These are phyloP conservation scores for Ericerus pela DNA, from an alignment of 1,140 invertebrate genomes.

Conservation along the genomic window DNA sequence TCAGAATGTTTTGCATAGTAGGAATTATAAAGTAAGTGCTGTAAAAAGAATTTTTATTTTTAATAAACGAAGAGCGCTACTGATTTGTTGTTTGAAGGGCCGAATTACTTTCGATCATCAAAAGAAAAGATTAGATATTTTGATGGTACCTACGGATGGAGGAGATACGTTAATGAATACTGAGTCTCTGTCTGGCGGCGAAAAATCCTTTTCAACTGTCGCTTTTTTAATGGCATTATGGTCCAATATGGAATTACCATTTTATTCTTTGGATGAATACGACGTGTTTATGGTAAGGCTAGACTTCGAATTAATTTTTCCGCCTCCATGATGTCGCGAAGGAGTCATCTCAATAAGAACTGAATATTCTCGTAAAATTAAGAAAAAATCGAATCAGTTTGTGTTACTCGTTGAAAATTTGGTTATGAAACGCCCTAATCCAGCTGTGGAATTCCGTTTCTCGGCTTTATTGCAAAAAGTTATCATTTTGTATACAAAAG, in stretches of 20 bases:
- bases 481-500: too few species aligned
- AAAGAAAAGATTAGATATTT: not conserved
- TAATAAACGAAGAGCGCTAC: too few species aligned
- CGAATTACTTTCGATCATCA: not conserved
- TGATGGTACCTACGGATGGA: not conserved
- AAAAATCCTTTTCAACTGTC: slow-evolving; percentile 86
- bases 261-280: slow-evolving; percentile 94
- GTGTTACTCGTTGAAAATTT: too few species aligned
- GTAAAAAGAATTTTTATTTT: too few species aligned
- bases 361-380: too few species aligned
- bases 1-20: not conserved
- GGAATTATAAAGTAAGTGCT: not conserved
- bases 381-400: too few species aligned
- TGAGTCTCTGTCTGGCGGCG: slow-evolving; percentile 67
- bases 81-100: not conserved
- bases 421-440: too few species aligned
- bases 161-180: not conserved
- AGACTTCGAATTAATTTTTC: too few species aligned
- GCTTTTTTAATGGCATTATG: slow-evolving; percentile 87
- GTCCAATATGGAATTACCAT: slow-evolving; percentile 78
- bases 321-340: too few species aligned
- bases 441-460: too few species aligned
- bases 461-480: too few species aligned
- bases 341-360: too few species aligned
- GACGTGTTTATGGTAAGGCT: slow-evolving; percentile 85